phyloP scores from a whole-genome alignment of 1,140 invertebrate genomes.

The Sycophaga agraensis region DNA sequence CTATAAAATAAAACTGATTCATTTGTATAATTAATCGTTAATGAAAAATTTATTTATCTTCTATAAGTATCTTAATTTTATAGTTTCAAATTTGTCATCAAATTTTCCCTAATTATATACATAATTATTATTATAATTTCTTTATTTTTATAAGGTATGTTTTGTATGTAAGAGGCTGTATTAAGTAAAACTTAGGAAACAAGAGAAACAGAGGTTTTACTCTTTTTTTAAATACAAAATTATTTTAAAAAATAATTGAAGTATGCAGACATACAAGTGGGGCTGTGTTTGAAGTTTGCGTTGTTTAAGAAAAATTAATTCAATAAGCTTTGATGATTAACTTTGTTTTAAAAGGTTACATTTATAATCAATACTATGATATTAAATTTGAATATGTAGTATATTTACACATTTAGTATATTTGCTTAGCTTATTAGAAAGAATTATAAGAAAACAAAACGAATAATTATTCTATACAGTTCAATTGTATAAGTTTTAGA shows the following conservation, averaged over 20 bases:
- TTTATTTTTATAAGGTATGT: conserved; percentile 3
- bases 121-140: neutral
- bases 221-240: conserved; percentile 1
- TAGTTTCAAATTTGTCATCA: neutral
- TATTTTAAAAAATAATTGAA: conserved; percentile 18
- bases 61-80: neutral
- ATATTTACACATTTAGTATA: too few relatives aligned
- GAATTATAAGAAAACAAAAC: too few relatives aligned
- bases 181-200: conserved; percentile 15
- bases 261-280: neutral
- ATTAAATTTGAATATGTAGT: too few relatives aligned
- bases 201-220: conserved; percentile 1
- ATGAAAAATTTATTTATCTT: neutral
- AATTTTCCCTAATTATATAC: neutral
- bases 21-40: neutral
- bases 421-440: too few relatives aligned
- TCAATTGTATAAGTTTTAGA: too few relatives aligned
- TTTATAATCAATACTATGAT: too few relatives aligned
- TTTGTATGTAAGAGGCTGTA: conserved; percentile 17
- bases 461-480: too few relatives aligned
- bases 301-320: too few relatives aligned
- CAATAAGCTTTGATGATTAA: too few relatives aligned
- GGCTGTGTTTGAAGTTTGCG: too few relatives aligned
- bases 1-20: neutral
- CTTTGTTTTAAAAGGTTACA: too few relatives aligned